Conservation (phyloP, 2,113 vertebrate genomes). For the Catagonus wagneri region DNA sequence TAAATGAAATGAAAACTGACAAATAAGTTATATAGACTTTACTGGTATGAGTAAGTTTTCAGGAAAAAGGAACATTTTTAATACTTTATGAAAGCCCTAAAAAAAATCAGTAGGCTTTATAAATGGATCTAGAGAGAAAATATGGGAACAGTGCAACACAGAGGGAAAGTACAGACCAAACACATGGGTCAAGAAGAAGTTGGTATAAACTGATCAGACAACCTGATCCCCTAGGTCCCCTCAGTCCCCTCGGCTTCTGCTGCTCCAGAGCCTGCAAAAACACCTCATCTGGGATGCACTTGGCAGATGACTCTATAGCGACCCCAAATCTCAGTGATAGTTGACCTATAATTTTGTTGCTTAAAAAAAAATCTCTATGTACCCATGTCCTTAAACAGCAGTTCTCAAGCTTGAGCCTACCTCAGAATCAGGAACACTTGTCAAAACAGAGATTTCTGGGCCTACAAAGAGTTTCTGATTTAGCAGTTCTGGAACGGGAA, state of each 20-base stretch:
- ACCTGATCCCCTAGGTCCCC: not conserved
- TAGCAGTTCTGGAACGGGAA: not conserved
- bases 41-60: not conserved
- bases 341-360: not conserved
- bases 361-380: not conserved
- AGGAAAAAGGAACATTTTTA: not conserved
- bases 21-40: not conserved
- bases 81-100: not conserved
- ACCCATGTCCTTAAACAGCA: not conserved
- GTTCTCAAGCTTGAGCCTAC: not conserved
- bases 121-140: not conserved
- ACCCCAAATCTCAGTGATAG: not conserved
- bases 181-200: not conserved
- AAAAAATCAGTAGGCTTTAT: not conserved
- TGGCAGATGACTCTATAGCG: not conserved
- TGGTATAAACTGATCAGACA: not conserved
- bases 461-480: not conserved
- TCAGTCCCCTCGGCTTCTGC: rapidly evolving
- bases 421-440: not conserved
- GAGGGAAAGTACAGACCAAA: not conserved
- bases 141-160: rapidly evolving
- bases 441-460: not conserved
- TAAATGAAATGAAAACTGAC: constrained; percentile 5
- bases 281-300: not conserved
- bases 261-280: rapidly evolving